A percentile compares a stretch with the other conserved stretches of the same genome.
These are phyloP conservation scores for Malurus cyaneus DNA, from an alignment of 2,113 vertebrate genomes.

Conservation along the genomic window DNA sequence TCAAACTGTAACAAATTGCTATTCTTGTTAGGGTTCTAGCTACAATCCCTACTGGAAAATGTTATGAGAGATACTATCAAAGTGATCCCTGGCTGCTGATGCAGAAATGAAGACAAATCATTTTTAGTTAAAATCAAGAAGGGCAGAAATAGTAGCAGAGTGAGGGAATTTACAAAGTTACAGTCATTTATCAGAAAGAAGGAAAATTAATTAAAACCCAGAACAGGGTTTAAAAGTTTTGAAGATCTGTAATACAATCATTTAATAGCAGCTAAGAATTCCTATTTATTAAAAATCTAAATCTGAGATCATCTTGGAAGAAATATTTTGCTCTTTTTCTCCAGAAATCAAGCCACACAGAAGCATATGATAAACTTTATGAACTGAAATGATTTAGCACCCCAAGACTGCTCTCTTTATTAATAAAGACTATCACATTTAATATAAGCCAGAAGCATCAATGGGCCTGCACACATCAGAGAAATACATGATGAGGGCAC, in stretches of 20 bases:
- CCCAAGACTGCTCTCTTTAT: not conserved
- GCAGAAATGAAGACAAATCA: constrained; percentile 27
- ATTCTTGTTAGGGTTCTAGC: constrained; percentile 20
- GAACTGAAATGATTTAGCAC: not conserved
- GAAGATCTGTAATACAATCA: not conserved
- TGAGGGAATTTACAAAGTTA: not conserved
- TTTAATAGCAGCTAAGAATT: not conserved
- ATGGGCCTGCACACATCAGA: not conserved
- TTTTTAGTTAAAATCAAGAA: constrained; percentile 43
- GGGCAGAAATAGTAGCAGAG: not conserved
- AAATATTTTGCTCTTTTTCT: not conserved
- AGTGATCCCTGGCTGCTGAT: not conserved
- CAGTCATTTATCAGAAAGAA: not conserved
- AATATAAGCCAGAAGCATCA: not conserved
- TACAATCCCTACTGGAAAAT: constrained; percentile 18
- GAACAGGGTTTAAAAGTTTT: not conserved
- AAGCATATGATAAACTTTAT: not conserved
- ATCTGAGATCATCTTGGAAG: not conserved
- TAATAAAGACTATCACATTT: not conserved
- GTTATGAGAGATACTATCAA: not conserved
- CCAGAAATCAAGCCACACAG: not conserved
- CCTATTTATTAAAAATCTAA: not conserved
- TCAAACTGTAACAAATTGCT: constrained; percentile 45
- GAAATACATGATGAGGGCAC: not conserved
- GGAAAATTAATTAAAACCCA: not conserved